Base-by-base conservation (phyloP, 2,888 invertebrate genomes). In the Coremacera marginata region DNA sequence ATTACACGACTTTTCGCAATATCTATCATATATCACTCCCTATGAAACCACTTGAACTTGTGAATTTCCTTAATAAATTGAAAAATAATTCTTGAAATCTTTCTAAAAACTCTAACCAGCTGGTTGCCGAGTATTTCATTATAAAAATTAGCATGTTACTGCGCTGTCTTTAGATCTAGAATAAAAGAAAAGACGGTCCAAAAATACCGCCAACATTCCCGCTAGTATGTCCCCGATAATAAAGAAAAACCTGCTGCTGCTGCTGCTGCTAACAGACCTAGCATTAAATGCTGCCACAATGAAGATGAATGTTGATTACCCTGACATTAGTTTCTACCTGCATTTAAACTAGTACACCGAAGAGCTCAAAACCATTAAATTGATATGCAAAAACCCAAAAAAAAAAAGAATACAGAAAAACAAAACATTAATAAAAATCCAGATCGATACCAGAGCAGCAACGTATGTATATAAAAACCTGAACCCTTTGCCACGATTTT, bases 331-430 rank as follows among this genome's bases (percentile, higher is more conserved):
- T 67, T 25, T n/a, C 60, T 67, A 67, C 67, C 75, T 73, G 63
- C 52, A 51, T 22, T 22, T 57, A n/a, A 22, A 22, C 1, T 5
- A 19, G 37, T 19, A 22, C 49, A 25, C 16, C 9, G 49, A 34
- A 55, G 74, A 52, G 34, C 65, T 52, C 63, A 31, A 62, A 37
- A 22, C 70, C 75, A 75, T 75, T 75, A 62, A 68, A 75, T 27
- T 62, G 51, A 75, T 70, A 75, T 70, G 68, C 62, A 75, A 70
- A 75, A 31, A 37, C 31, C 9, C 22, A 68, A 14, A 14, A 16
- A 51, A 49, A 14, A 16, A 11, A 44, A 22, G 2, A 49, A 9
- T 37, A 19, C 37, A 31, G 11, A 55, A 34, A 55, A 31, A 27
- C 19, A 70, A 27, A 70, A 19, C 19, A 57, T 37, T 27, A 57